Percentiles rank a stretch among this genome's conserved stretches.
phyloP scores from a whole-genome alignment of 2,888 invertebrate genomes.

The Thymelicus sylvestris region DNA sequence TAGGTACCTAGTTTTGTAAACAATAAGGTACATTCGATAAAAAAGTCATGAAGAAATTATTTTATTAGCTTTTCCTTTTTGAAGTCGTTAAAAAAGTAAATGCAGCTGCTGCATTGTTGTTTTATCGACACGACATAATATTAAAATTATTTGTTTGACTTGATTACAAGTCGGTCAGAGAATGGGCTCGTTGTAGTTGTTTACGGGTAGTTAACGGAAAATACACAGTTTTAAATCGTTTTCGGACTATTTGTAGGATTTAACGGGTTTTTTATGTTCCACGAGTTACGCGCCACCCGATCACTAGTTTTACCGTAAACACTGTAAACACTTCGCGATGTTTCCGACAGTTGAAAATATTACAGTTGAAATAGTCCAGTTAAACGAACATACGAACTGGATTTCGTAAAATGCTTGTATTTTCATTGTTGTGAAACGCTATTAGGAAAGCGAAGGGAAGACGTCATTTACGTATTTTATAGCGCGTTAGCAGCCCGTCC shows the following conservation, averaged over 20 bases:
- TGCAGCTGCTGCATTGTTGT: neutral
- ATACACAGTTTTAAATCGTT: constrained; percentile 25
- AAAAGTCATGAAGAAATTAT: too few relatives aligned
- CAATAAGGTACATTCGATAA: too few relatives aligned
- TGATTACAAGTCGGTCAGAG: neutral
- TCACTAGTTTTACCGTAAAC: constrained; percentile 34
- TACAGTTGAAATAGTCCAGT: constrained; percentile 15
- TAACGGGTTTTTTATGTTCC: constrained; percentile 20
- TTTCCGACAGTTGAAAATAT: constrained; percentile 37
- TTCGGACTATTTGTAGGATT: constrained; percentile 22
- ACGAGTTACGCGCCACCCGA: constrained; percentile 21
- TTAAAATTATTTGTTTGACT: neutral
- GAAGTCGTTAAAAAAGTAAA: neutral
- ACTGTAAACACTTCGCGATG: constrained; percentile 30
- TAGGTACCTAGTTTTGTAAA: too few relatives aligned
- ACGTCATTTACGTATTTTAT: constrained; percentile 33
- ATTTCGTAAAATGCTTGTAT: constrained; percentile 30
- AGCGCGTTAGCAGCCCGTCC: constrained; percentile 21
- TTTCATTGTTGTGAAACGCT: constrained; percentile 35
- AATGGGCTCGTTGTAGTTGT: neutral
- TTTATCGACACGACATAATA: neutral
- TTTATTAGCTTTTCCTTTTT: too few relatives aligned
- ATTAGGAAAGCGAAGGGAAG: constrained; percentile 20
- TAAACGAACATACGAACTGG: constrained; percentile 31
- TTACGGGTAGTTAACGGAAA: constrained; percentile 17